Percentiles rank a stretch among this genome's conserved stretches.
These are phyloP conservation scores for Syritta pipiens DNA, from an alignment of 2,888 invertebrate species.

Conservation along the genomic window DNA sequence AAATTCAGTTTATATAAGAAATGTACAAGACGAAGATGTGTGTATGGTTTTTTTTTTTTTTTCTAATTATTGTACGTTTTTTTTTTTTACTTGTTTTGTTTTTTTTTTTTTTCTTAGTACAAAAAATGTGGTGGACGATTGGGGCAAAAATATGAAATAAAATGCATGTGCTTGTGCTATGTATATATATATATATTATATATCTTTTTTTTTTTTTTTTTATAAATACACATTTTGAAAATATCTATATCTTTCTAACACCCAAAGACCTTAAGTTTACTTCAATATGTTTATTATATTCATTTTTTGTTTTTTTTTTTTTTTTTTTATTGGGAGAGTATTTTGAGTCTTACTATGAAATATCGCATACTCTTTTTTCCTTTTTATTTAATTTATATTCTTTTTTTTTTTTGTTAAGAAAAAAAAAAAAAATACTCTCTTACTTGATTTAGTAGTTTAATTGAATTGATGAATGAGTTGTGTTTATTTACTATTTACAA, in stretches of 20 bases:
- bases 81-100: background rate
- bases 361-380: background rate
- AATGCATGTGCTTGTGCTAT: conserved; percentile 22
- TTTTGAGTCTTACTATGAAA: conserved; percentile 26
- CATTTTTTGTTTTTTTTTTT: background rate
- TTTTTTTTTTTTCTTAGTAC: conserved; percentile 18
- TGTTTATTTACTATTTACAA: background rate
- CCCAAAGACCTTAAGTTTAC: background rate
- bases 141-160: conserved; percentile 6
- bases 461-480: conserved; percentile 6
- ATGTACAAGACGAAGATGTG: conserved; percentile 37
- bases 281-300: background rate
- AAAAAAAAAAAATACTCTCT: background rate
- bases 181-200: conserved; percentile 1
- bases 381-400: too few species aligned
- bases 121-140: conserved; percentile 27
- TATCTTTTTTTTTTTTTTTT: background rate
- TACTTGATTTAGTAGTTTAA: conserved; percentile 1
- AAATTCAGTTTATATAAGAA: too few species aligned
- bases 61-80: conserved; percentile 42
- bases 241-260: conserved; percentile 17
- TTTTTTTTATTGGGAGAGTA: conserved; percentile 12
- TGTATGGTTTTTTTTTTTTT: background rate
- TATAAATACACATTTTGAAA: conserved; percentile 10
- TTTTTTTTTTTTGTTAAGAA: background rate